Base-by-base conservation (phyloP, 2,113 vertebrate genomes). In the Otus sunia region DNA sequence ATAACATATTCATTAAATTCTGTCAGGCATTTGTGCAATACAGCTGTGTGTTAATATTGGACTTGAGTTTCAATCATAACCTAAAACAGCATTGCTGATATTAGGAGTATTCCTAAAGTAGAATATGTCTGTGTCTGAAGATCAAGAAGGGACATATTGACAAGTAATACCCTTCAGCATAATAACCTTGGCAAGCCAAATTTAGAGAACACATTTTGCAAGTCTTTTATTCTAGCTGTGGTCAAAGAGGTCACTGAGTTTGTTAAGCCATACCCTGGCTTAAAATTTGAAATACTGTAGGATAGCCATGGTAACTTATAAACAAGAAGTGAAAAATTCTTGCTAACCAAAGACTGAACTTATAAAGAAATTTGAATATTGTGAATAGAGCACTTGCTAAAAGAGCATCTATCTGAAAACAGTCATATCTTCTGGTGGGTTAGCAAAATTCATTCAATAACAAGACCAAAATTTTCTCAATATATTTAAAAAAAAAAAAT, bases 1-100 rank as follows among this genome's bases (percentile, higher is more conserved):
- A 30, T 84, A 89, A 78, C 32, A 55, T 64, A 87, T 68, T 89
- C 76, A 85, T 95, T 92, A 89, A 91, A 85, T 92, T 92, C 50
- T 94, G 68, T 39, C 49, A 63, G 60, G 34, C 22, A 29, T 89
- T 78, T 91, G 45, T 88, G 41, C 32, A 43, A 50, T 74, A 59
- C 72, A 74, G 55, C 63, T 92, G 36, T 68, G 37, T 6, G 7
- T 90, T 97, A 83, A 74, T 86, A 71, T 50, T 77, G 47, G 49
- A 47, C 76, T 39, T 81, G 83, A 82, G 53, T 87, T 94, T 94
- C 80, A 94, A 55, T 87, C 89, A 89, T 69, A 58, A 76, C 29
- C 73, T 75, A 58, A 85, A 68, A 92, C 60, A 94, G 86, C 72
- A 82, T 22, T 75, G 89, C 72, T 92, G 86, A 68, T 91, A 94